Evolutionary conservation across 2,888 invertebrate genomes (phyloP), one percentile per base, ranked within the genome.

Genomic region (Axea sp.): DNA sequence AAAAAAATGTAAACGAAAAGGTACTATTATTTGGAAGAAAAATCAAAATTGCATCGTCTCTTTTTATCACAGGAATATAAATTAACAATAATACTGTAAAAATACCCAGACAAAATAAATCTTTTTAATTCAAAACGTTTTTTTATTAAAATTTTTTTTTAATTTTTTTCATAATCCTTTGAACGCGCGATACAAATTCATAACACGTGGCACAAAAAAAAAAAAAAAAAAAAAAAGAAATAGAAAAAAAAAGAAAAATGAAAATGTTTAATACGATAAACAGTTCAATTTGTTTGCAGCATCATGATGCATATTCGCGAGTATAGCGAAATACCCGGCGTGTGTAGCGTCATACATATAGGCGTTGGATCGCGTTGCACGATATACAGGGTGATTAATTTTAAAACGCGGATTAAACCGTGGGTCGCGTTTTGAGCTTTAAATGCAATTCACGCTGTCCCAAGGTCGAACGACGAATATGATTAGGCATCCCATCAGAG

Each of bases 381-480:
- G 68, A 68, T 68, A 60, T 53, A 72, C 72, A 31, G 74, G 81
- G 81, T 82, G 82, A 84, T 84, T 82, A 85, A 85, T 85, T n/a
- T n/a, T 84, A 82, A 83, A 83, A 80, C 78, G 74, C 78, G 79
- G 83, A 80, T 83, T 84, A 84, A 84, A 83, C 80, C 79, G 78
- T 78, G 80, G 82, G 80, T 83, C 82, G 80, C 75, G 68, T 45
- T 76, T 71, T 47, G 57, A 76, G 71, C 75, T 79, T 78, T 76
- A 80, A 83, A 78, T 77, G 82, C 81, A 79, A 81, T 81, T 81
- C 79, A 76, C 78, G 73, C 73, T 74, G 77, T 76, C 79, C 76
- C 73, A 62, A 55, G 77, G 81, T 80, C 81, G 78, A 81, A 82
- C 80, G 77, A 78, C 81, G 79, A 82, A 78, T 68, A 75, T 68